Base-by-base conservation (phyloP, 2,113 vertebrate species). In the Pelecanoides urinatrix region DNA sequence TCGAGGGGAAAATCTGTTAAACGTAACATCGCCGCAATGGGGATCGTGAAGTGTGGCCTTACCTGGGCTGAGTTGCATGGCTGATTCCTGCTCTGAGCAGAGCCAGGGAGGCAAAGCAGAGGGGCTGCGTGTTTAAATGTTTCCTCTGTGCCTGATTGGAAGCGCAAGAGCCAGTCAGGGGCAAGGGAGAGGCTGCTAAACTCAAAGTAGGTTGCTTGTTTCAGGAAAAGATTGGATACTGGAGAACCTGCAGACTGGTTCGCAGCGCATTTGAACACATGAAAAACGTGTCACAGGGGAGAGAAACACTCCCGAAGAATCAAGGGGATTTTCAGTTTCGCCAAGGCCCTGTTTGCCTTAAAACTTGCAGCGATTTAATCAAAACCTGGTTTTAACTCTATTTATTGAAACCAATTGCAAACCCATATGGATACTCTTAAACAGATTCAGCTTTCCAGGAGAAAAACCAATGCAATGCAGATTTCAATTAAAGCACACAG, bases 41-140 rank as follows among this genome's bases (percentile, higher is more conserved):
- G 83, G 72, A 44, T 30, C 1, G 45, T 88, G 95, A 63, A 93
- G 90, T 12, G 81, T 72, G 97, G 94, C 97, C 96, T 97, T 96
- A 97, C 96, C 96, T 97, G 97, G 91, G 94, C 97, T 97, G 92
- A 89, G 94, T 27, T 97, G 97, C 97, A 97, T 94, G 95, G 94
- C 94, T 95, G 95, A 72, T 56, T 96, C 94, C 91, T 94, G 88
- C 96, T 94, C 86, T 94, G 89, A 89, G 92, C 86, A 96, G 61
- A 97, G 92, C 91, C 94, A 90, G 76, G 44, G 92, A 92, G 73
- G 92, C 88, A 86, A 63, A 74, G 76, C 68, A 40, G 38, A 88
- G 92, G 87, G 96, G 94, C 91, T 92, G 91, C 4, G 6, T 73
- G 95, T 97, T 97, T 80, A 91, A 97, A 96, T 90, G 94, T 96